Conservation (phyloP, 2,797 vertebrate genomes). For the Cirrhinus molitorella region DNA sequence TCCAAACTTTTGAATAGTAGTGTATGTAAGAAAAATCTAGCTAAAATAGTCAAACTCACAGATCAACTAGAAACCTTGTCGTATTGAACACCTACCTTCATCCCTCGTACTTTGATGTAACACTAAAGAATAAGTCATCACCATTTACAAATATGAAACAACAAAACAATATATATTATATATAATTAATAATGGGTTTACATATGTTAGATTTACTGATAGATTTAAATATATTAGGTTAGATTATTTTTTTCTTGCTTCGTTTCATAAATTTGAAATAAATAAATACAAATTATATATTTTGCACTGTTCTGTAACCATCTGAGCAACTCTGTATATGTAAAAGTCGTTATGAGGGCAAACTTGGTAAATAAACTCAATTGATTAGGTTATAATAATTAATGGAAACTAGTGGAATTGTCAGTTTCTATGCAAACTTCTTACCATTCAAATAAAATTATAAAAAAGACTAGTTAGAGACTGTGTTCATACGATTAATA, state of each 20-base stretch:
- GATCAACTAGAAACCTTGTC: background rate
- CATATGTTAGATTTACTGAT: background rate
- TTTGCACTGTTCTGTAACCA: background rate
- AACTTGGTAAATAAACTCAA: background rate
- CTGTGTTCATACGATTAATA: background rate
- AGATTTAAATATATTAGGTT: background rate
- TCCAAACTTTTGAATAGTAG: background rate
- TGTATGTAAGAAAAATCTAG: background rate
- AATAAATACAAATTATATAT: background rate
- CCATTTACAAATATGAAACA: background rate
- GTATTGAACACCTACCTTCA: background rate
- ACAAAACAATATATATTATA: background rate
- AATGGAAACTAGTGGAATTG: background rate
- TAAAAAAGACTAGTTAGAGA: background rate
- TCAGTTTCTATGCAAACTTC: background rate
- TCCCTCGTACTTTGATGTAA: background rate
- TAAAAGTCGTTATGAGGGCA: background rate
- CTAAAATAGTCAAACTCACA: too few relatives aligned
- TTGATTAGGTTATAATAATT: background rate
- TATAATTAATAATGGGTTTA: background rate
- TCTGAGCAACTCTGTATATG: too few relatives aligned
- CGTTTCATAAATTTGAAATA: background rate
- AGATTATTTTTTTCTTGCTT: background rate
- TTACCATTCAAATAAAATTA: background rate
- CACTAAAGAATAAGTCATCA: background rate